Evolutionary conservation across 2,113 vertebrate species (phyloP), one percentile per base, ranked within the genome.

Genomic region (Grantiella picta): DNA sequence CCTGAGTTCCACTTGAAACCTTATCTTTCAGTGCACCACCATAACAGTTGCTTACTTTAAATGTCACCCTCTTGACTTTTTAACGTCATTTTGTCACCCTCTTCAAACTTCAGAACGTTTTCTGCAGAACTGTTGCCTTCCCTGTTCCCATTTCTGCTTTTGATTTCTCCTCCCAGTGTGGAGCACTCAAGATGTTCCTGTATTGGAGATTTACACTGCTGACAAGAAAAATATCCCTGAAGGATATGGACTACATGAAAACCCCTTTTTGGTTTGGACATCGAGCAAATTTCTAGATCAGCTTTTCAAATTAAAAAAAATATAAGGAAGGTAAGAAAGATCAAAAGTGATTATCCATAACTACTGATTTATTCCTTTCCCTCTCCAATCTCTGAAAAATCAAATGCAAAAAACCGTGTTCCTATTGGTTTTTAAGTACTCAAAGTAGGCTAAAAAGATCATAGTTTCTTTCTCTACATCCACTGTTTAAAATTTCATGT

Each of bases 401-500:
- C 5, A 66, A 82, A 57, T 16, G 4, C 5, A 38, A 70, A 72
- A 66, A 7, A 36, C 20, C 24, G 45, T 27, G 36, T 11, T 53
- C 0, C 13, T 53, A 80, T 65, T 31, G 24, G 65, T 45, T 94
- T 94, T 92, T n/a, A 86, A 90, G 40, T 29, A 56, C 12, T 80
- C 35, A 35, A 12, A 89, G n/a, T 52, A 59, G 5, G 23, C 20
- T 90, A 60, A 19, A 84, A 86, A 95, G 29, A 24, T 91, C 44
- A 49, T 27, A 10, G 17, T 24, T 83, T 59, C 29, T 65, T 86
- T 88, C 61, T 81, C 29, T 81, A 20, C 14, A 9, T 47, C n/a
- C 38, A 23, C 12, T 56, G 82, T 68, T 73, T 95, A 94, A 95
- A 94, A 77, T 86, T 82, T 70, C 54, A 70, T 84, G 14, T 28